Evolutionary conservation across 2,888 invertebrate species (phyloP), one percentile per base, ranked within the genome.

Genomic region (Piscicola geometra): DNA sequence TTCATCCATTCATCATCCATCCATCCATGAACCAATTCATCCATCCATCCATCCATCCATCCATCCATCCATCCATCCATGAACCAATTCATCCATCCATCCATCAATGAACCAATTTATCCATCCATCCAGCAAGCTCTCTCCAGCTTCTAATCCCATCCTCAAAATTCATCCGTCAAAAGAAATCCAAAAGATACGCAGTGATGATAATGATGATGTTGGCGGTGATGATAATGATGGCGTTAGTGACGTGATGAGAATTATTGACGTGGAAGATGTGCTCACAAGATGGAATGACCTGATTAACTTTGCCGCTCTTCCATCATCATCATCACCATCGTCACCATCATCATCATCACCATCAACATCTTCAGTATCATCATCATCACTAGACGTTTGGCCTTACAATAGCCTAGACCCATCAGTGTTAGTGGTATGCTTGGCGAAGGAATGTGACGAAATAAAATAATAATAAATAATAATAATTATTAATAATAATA

Each of bases 381-480:
- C 33, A 36, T 70, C 36, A 70, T 5, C 70, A 71, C 5, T n/a
- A 35, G 35, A 73, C 33, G 30, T 35, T 18, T 73, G 73, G 73
- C 73, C 73, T 64, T 73, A 60, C 32, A 73, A 73, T 60, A 25
- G 64, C 52, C 9, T 73, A 21, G 73, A 73, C 52, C 35, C 47
- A 21, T 73, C 73, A 50, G 35, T 60, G 73, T 73, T 60, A 30
- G 60, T 56, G n/a, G n/a, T n/a, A n/a, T n/a, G n/a, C n/a, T n/a
- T n/a, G n/a, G n/a, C n/a, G n/a, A n/a, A n/a, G n/a, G n/a, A n/a
- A n/a, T n/a, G n/a, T n/a, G n/a, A n/a, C n/a, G n/a, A n/a, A n/a
- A n/a, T n/a, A n/a, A n/a, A n/a, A n/a, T n/a, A n/a, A n/a, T n/a
- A n/a, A n/a, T n/a, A n/a, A n/a, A n/a, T n/a, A n/a, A n/a, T n/a